phyloP scores from a whole-genome alignment of 2,113 vertebrate species.

The Sceloporus tristichus region DNA sequence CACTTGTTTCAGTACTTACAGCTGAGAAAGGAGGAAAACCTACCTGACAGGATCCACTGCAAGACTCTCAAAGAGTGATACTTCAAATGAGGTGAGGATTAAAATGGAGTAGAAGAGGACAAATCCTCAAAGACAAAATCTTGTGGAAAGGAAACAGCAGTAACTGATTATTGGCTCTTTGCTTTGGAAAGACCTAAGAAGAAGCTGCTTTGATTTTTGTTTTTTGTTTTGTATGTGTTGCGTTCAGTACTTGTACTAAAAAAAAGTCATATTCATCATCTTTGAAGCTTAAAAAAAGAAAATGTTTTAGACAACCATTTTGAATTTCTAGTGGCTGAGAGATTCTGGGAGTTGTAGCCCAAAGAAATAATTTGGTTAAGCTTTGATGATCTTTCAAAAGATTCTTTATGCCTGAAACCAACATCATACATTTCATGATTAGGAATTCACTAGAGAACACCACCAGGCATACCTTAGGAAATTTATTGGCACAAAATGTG shows the following conservation, averaged over 20 bases:
- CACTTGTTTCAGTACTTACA: not conserved
- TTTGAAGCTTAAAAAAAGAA: not conserved
- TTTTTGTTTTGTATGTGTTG: not conserved
- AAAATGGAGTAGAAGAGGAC: not conserved
- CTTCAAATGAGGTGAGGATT: too few species aligned
- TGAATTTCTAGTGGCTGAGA: too few species aligned
- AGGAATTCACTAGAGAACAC: not conserved
- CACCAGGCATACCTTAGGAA: not conserved
- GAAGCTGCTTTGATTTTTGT: not conserved
- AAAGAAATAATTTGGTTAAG: too few species aligned
- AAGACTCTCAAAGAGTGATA: not conserved
- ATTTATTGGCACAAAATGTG: not conserved
- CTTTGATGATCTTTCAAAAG: not conserved
- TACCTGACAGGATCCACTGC: not conserved
- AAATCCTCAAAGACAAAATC: not conserved
- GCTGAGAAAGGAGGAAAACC: not conserved
- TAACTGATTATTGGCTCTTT: not conserved
- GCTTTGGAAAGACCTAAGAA: not conserved
- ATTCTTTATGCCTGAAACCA: not conserved
- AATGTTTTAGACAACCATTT: too few species aligned
- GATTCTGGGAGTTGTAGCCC: too few species aligned
- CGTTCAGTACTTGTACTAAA: not conserved
- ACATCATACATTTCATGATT: not conserved
- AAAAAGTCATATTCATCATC: not conserved
- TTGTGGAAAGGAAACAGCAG: not conserved